These are phyloP conservation scores for Sycophaga agraensis DNA, from an alignment of 1,140 invertebrate genomes.

Conservation along the genomic window DNA sequence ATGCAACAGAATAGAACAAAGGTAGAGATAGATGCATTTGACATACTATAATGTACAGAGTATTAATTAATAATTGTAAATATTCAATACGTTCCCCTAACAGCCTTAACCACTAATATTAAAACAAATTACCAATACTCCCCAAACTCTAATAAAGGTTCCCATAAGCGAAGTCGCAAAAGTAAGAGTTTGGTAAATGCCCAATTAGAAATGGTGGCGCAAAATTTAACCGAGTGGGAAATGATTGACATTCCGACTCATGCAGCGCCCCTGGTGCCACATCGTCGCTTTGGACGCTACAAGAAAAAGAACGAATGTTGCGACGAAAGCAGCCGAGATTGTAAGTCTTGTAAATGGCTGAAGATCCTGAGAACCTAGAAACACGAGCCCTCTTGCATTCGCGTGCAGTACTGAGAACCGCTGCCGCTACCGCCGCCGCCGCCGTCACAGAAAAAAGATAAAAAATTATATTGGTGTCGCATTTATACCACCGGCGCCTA, in stretches of 20 bases:
- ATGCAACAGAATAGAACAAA: neutral
- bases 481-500: neutral
- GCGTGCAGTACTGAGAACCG: neutral
- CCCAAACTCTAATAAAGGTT: too few relatives aligned
- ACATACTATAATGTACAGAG: too few relatives aligned
- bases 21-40: conserved; percentile 5
- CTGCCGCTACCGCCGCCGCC: too few relatives aligned
- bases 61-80: too few relatives aligned
- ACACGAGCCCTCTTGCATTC: neutral
- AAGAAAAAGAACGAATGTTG: conserved; percentile 59
- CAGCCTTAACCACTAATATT: neutral
- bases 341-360: conserved; percentile 44
- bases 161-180: too few relatives aligned
- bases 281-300: conserved; percentile 52
- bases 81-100: neutral
- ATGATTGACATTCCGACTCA: conserved; percentile 35
- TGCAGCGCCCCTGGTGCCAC: conserved; percentile 43
- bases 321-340: conserved; percentile 54
- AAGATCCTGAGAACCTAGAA: neutral
- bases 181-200: conserved; percentile 13
- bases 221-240: conserved; percentile 32
- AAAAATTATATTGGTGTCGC: neutral
- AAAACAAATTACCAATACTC: too few relatives aligned
- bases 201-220: conserved; percentile 26
- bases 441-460: neutral